Conservation (phyloP, 2,113 vertebrate species). For the Helogale parvula region DNA sequence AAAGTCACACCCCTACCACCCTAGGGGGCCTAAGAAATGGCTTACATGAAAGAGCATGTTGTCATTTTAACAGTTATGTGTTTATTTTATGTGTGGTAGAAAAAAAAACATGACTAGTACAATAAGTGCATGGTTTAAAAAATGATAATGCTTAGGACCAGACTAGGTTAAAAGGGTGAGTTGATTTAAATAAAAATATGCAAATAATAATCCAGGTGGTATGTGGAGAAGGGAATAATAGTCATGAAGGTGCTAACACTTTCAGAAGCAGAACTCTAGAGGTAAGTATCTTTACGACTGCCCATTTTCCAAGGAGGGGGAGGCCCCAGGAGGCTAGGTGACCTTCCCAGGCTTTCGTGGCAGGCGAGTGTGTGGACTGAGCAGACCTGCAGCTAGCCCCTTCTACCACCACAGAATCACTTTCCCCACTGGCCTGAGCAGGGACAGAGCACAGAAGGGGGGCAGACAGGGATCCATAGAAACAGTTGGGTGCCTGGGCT, state of each 20-base stretch:
- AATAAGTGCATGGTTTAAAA: slow-evolving; percentile 19
- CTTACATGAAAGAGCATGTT: neutral
- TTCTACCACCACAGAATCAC: neutral
- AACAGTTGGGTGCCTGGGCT: neutral
- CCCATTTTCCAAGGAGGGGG: neutral
- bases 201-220: neutral
- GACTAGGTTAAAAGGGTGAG: slow-evolving; percentile 5
- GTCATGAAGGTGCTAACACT: neutral
- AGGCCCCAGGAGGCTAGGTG: neutral
- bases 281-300: neutral
- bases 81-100: slow-evolving; percentile 8
- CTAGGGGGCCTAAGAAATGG: neutral
- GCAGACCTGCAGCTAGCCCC: neutral
- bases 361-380: neutral
- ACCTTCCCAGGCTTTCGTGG: neutral
- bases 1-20: neutral
- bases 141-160: neutral
- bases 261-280: neutral
- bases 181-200: slow-evolving; percentile 45
- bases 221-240: neutral
- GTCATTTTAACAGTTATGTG: neutral
- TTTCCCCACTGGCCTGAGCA: neutral
- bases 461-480: neutral
- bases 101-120: neutral
- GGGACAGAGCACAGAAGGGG: neutral